Conservation (phyloP, 2,888 invertebrate species). For the Ectemnius continuus region DNA sequence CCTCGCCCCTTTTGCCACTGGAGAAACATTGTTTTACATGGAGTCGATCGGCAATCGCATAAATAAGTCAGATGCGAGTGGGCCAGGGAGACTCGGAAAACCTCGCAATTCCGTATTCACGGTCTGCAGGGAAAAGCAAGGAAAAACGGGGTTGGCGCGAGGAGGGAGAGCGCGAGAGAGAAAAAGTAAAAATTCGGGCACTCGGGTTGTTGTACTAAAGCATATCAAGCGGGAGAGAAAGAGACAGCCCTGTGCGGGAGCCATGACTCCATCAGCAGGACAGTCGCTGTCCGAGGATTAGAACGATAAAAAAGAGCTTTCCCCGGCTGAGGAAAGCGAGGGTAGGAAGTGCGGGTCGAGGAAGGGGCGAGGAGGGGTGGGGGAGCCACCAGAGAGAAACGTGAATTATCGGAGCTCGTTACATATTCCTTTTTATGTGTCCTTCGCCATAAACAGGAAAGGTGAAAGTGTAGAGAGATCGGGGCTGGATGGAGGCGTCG, state of each 20-base stretch:
- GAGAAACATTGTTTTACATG: conserved; percentile 69
- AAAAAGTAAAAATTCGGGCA: conserved; percentile 23
- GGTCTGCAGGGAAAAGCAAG: conserved; percentile 70
- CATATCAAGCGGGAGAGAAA: conserved; percentile 58
- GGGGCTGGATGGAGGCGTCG: conserved; percentile 37
- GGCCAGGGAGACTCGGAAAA: conserved; percentile 40
- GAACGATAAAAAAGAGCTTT: conserved; percentile 53
- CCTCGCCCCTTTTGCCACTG: conserved; percentile 36
- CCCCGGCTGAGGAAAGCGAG: conserved; percentile 13
- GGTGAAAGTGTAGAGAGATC: conserved; percentile 47
- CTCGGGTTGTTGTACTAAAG: conserved; percentile 45
- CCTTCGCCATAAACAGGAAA: conserved; percentile 71
- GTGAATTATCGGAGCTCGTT: conserved; percentile 76
- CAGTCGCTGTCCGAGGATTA: conserved; percentile 52
- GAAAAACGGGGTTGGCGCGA: not conserved
- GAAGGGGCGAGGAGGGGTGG: conserved; percentile 30
- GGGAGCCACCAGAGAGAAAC: conserved; percentile 52
- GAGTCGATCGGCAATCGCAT: conserved; percentile 70
- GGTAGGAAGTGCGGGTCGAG: conserved; percentile 31
- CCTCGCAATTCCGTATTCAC: conserved; percentile 72
- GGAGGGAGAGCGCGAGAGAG: not conserved
- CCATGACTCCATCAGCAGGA: conserved; percentile 11
- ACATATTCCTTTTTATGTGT: conserved; percentile 77
- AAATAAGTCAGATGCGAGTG: conserved; percentile 71
- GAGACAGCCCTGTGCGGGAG: no score